Conservation (phyloP, 2,888 invertebrate species). For the Phytoseiulus persimilis region DNA sequence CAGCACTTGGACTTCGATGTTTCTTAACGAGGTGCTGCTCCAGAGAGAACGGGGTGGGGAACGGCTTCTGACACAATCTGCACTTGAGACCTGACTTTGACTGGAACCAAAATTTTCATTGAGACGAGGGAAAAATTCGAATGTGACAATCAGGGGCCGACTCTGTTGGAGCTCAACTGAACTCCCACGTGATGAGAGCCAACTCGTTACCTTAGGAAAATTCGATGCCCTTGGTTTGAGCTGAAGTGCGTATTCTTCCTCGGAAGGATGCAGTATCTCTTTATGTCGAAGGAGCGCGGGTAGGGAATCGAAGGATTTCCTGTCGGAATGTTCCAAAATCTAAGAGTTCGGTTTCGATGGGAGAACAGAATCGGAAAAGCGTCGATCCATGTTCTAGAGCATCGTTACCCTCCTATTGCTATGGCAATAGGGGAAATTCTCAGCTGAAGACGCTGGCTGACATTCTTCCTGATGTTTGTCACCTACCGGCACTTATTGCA, state of each 20-base stretch:
- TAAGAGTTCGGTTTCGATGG: too few species aligned
- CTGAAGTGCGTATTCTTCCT: constrained; percentile 17
- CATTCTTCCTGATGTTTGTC: not conserved
- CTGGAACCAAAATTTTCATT: not conserved
- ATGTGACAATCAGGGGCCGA: not conserved
- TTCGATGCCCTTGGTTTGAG: constrained; percentile 19
- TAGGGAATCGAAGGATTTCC: constrained; percentile 33
- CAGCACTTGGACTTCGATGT: constrained; percentile 28
- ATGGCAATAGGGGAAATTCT: too few species aligned
- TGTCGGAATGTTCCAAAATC: not conserved
- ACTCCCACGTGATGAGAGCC: not conserved
- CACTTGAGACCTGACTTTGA: constrained; percentile 35
- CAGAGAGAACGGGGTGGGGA: constrained; percentile 29
- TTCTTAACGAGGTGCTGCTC: constrained; percentile 34
- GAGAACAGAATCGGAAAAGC: too few species aligned
- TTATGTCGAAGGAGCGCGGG: constrained; percentile 10
- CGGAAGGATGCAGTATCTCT: constrained; percentile 23
- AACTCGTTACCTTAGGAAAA: constrained; percentile 9
- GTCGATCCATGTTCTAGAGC: too few species aligned
- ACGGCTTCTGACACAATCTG: constrained; percentile 8
- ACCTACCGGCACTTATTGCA: constrained; percentile 33
- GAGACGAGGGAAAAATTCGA: not conserved
- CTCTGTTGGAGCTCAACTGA: not conserved
- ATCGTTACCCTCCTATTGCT: too few species aligned
- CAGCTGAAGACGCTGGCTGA: too few species aligned